phyloP scores from a whole-genome alignment of 2,888 invertebrate species.

The Neoscelio sp. region DNA sequence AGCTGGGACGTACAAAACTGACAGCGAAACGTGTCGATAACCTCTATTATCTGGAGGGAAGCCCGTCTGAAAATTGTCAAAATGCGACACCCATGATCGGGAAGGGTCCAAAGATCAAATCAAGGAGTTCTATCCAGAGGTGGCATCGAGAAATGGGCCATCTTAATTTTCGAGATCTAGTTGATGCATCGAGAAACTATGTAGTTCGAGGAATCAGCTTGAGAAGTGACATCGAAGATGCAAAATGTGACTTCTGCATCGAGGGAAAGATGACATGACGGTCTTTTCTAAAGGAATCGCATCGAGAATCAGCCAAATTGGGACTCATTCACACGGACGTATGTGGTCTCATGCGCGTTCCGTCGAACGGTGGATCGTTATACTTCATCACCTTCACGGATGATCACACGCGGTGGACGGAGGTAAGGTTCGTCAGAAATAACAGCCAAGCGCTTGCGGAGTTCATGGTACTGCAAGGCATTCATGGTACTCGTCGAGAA shows the following conservation, averaged over 20 bases:
- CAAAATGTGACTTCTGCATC: slow-evolving; percentile 34
- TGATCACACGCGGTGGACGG: slow-evolving; percentile 68
- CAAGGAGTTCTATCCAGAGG: no score
- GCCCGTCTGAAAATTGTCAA: no score
- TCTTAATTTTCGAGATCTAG: slow-evolving; percentile 23
- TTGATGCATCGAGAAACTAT: background rate
- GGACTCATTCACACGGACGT: slow-evolving; percentile 73
- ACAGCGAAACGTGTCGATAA: no score
- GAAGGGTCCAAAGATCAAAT: no score
- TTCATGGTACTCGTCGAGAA: slow-evolving; percentile 64
- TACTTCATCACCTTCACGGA: slow-evolving; percentile 73
- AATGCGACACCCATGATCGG: no score
- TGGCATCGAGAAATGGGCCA: no score
- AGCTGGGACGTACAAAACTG: no score
- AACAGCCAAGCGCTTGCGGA: slow-evolving; percentile 62
- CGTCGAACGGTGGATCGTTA: slow-evolving; percentile 57
- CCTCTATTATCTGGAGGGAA: no score
- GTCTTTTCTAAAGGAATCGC: slow-evolving; percentile 15
- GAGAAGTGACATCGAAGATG: background rate
- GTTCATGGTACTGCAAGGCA: slow-evolving; percentile 62
- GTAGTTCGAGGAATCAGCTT: background rate
- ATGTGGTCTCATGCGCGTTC: slow-evolving; percentile 68
- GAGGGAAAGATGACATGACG: slow-evolving; percentile 23
- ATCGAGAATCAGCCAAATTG: slow-evolving; percentile 15
- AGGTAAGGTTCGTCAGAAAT: slow-evolving; percentile 65